Evolutionary conservation across 2,113 vertebrate species (phyloP), one percentile per base, ranked within the genome.

Genomic region (Craseonycteris thonglongyai): DNA sequence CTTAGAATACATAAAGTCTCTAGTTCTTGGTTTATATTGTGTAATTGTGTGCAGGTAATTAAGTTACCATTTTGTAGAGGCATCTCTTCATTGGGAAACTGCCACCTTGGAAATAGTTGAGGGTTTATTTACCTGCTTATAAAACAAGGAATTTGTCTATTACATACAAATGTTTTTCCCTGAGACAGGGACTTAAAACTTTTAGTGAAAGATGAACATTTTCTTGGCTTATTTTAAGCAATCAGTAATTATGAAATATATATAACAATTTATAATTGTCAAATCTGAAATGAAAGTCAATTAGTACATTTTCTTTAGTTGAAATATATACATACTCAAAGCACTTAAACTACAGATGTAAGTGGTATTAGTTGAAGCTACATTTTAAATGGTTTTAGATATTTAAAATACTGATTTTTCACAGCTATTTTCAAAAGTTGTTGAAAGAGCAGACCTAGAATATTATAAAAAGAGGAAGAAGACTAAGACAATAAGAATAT

Each of bases 51-150:
- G 28, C 28, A 24, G 35, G 28, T 79, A 76, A 86, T 88, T 93
- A 47, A 74, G 24, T 90, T 97, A 85, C 30, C 18, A 3, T 87
- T 95, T 91, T 71, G 40, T 78, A 85, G 61, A 81, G 35, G 91
- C 6, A 22, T 88, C 22, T 66, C n/a, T 79, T 33, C 42, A 16
- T 6, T 84, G 69, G 69, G 68, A 90, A 94, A 81, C 51, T 71
- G 85, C 75, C 88, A 2, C 63, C 80, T 88, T 91, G 72, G 71
- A 93, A 87, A 94, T 84, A 85, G 58, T 89, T 95, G 74, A 94
- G 71, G 38, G 83, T 63, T 35, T 58, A 87, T 63, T 35, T 58
- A 56, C 30, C 35, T 83, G 18, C 85, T 94, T 94, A 59, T 89
- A 72, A 90, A 95, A 58, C 61, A 54, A 54, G 24, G n/a, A 90